Conservation (phyloP, 2,113 vertebrate genomes). For the Empidonax alnorum region DNA sequence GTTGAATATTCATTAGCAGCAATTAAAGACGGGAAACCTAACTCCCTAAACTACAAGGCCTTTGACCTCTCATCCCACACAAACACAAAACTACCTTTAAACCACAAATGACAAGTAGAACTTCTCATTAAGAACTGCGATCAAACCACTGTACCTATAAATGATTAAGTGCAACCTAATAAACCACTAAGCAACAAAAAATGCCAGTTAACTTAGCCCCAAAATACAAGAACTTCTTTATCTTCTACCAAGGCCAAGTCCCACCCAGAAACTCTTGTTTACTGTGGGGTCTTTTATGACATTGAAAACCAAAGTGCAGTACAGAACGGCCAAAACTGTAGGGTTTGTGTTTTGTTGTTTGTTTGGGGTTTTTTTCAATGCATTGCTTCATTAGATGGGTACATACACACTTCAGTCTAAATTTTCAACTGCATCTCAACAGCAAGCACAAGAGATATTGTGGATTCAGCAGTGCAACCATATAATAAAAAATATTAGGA, state of each 20-base stretch:
- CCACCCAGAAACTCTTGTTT: not conserved
- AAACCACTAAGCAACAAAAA: not conserved
- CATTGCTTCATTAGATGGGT: not conserved
- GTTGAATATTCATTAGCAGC: slow-evolving; percentile 2
- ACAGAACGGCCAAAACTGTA: not conserved
- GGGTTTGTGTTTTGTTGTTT: too few relatives aligned
- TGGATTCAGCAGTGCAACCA: not conserved
- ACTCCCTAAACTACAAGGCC: not conserved
- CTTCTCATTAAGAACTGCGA: not conserved
- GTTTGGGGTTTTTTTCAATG: not conserved
- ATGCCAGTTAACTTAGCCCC: not conserved
- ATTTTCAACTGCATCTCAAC: not conserved
- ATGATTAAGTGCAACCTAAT: not conserved
- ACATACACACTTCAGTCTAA: not conserved
- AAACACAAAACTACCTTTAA: slow-evolving; percentile 1
- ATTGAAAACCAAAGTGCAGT: not conserved
- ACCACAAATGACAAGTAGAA: not conserved
- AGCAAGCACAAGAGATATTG: not conserved
- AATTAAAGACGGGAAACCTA: slow-evolving; percentile 1
- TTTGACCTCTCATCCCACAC: not conserved
- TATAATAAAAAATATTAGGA: not conserved
- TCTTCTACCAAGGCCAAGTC: not conserved
- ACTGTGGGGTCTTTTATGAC: not conserved
- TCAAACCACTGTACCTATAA: not conserved
- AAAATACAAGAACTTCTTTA: not conserved